Conservation (phyloP, 2,113 vertebrate species). For the Syngnathus typhle region DNA sequence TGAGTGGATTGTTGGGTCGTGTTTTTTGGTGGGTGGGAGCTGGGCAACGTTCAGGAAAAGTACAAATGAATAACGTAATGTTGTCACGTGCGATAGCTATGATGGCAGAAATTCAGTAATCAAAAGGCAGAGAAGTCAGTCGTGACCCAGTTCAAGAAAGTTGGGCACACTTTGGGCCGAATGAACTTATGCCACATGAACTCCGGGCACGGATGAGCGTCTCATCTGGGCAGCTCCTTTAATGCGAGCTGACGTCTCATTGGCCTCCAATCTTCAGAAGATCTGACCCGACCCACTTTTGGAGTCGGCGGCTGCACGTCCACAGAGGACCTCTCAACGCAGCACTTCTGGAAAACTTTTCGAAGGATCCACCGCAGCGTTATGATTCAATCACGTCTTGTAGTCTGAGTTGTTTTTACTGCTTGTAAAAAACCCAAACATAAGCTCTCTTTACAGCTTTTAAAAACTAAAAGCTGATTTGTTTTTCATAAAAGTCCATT, state of each 20-base stretch:
- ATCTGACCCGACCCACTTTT: slow-evolving; percentile 63
- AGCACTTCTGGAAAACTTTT: slow-evolving; percentile 28
- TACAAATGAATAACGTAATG: background rate
- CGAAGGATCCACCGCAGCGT: background rate
- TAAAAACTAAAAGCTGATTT: slow-evolving; percentile 68
- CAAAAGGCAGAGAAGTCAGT: slow-evolving; percentile 34
- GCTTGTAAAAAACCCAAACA: slow-evolving; percentile 7
- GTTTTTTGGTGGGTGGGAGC: slow-evolving; percentile 45
- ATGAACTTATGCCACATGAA: slow-evolving; percentile 49
- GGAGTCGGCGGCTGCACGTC: background rate
- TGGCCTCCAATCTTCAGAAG: slow-evolving; percentile 47
- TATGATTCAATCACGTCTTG: slow-evolving; percentile 9
- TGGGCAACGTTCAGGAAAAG: slow-evolving; percentile 26
- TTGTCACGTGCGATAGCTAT: background rate
- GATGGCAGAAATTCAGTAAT: background rate
- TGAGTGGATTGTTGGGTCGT: slow-evolving; percentile 67
- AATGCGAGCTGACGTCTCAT: slow-evolving; percentile 53
- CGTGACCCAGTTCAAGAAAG: slow-evolving; percentile 54
- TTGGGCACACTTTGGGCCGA: slow-evolving; percentile 32
- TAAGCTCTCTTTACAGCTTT: slow-evolving; percentile 39
- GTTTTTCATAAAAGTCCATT: slow-evolving; percentile 77
- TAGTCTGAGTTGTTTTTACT: slow-evolving; percentile 15
- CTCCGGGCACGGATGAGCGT: slow-evolving; percentile 30
- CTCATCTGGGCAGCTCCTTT: slow-evolving; percentile 47
- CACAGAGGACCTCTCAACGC: slow-evolving; percentile 11